Percentiles rank a stretch among this genome's conserved stretches.
phyloP scores from a whole-genome alignment of 2,797 vertebrate genomes.

The Dipus sagitta region DNA sequence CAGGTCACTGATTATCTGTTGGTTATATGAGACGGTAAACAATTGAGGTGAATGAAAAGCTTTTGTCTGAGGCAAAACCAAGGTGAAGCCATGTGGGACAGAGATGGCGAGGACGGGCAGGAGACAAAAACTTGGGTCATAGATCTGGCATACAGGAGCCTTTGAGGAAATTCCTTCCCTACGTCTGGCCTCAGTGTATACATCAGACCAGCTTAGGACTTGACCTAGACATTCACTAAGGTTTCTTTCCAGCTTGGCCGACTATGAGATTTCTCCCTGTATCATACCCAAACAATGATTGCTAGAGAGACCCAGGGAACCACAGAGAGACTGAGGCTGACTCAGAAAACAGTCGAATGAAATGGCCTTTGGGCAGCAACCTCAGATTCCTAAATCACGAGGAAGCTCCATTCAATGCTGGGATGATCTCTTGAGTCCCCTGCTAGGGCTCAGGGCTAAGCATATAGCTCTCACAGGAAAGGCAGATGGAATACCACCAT shows the following conservation, averaged over 20 bases:
- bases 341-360: constrained; percentile 49
- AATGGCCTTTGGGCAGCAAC: constrained; percentile 53
- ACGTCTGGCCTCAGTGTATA: neutral
- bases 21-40: neutral
- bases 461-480: neutral
- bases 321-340: constrained; percentile 1
- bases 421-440: constrained; percentile 33
- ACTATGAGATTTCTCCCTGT: constrained; percentile 14
- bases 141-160: neutral
- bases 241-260: neutral
- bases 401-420: constrained; percentile 57
- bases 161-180: neutral
- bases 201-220: neutral
- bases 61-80: constrained; percentile 28
- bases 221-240: neutral
- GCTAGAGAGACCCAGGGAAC: neutral
- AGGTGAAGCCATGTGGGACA: neutral
- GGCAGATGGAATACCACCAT: neutral
- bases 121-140: neutral
- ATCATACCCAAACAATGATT: neutral
- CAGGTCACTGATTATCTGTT: neutral
- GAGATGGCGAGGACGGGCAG: neutral
- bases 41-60: constrained; percentile 1
- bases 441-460: constrained; percentile 41
- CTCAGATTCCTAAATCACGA: constrained; percentile 52